Evolutionary conservation across 2,888 invertebrate species (phyloP), one percentile per base, ranked within the genome.

Genomic region (Erannis defoliaria): DNA sequence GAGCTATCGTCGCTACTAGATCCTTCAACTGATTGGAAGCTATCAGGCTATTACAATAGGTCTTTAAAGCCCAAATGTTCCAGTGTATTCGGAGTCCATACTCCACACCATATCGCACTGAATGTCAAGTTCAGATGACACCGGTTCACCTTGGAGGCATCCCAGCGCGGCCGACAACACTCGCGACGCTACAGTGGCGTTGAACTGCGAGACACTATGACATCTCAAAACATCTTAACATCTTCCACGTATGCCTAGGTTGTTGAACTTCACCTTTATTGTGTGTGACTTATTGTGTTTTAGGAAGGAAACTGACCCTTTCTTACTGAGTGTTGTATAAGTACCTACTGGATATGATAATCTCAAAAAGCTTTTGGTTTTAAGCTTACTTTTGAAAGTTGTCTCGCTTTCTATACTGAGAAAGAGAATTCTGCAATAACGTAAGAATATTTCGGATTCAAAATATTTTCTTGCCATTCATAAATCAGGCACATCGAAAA

Each of bases 71-170:
- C 10, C n/a, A 26, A 26, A 8, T 26, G 26, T 5, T 8, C n/a
- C n/a, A n/a, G 26, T 26, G 26, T 26, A 8, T 8, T 26, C 26
- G 26, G 8, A 8, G 26, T 26, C 26, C 26, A 26, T 54, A 62
- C 48, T 53, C 19, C 37, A 55, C 66, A 6, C 26, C 26, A 26
- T 54, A 62, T 48, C 54, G 21, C 37, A 55, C 66, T 58, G 64
- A 77, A 78, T 79, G 78, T 78, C 80, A 78, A 78, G 78, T 78
- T 78, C 75, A 74, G 60, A 68, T 60, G 55, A 50, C 51, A 64
- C 68, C 51, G 46, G 66, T 58, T 68, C 58, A 58, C 66, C 68
- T 66, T 66, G 66, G 50, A 8, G 21, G 10, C 49, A 33, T 51
- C 53, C 26, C 53, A 48, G 48, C 35, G 43, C 14, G 23, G 43